phyloP scores from a whole-genome alignment of 2,888 invertebrate species.

The Eristalinus sepulchralis region DNA sequence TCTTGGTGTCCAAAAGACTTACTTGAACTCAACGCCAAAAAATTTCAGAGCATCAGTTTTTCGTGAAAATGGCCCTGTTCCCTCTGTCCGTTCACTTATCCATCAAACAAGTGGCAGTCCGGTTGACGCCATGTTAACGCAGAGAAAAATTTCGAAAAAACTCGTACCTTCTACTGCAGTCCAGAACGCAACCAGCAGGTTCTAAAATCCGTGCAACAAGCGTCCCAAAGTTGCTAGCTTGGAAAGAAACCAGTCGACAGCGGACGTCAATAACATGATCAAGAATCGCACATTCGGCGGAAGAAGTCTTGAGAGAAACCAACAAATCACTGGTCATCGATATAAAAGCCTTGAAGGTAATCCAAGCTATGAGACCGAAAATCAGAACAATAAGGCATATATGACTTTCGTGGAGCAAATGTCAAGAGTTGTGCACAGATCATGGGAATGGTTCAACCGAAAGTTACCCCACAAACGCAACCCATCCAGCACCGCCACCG shows the following conservation, averaged over 20 bases:
- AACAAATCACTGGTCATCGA: slow-evolving; percentile 73
- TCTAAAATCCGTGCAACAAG: slow-evolving; percentile 49
- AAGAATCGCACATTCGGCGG: slow-evolving; percentile 73
- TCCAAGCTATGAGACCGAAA: slow-evolving; percentile 79
- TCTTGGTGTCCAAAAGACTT: no score
- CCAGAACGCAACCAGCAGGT: slow-evolving; percentile 77
- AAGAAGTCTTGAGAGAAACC: slow-evolving; percentile 75
- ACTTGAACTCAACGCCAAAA: no score
- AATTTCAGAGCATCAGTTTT: no score
- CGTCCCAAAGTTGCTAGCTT: slow-evolving; percentile 79
- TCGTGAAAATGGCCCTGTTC: no score
- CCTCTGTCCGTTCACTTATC: slow-evolving; percentile 74
- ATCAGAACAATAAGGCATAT: slow-evolving; percentile 86
- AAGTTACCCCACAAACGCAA: slow-evolving; percentile 48
- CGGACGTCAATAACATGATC: slow-evolving; percentile 75
- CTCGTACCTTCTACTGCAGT: slow-evolving; percentile 77
- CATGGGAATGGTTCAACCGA: slow-evolving; percentile 78
- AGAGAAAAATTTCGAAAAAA: slow-evolving; percentile 58
- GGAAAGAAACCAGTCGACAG: slow-evolving; percentile 79
- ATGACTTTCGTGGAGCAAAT: slow-evolving; percentile 88
- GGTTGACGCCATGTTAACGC: slow-evolving; percentile 28
- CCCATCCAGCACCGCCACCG: slow-evolving; percentile 46
- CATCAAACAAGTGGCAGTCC: slow-evolving; percentile 72
- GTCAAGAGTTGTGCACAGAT: slow-evolving; percentile 87
- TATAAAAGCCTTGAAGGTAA: slow-evolving; percentile 78